Conservation (phyloP, 2,113 vertebrate genomes). For the Sylvietta virens region DNA sequence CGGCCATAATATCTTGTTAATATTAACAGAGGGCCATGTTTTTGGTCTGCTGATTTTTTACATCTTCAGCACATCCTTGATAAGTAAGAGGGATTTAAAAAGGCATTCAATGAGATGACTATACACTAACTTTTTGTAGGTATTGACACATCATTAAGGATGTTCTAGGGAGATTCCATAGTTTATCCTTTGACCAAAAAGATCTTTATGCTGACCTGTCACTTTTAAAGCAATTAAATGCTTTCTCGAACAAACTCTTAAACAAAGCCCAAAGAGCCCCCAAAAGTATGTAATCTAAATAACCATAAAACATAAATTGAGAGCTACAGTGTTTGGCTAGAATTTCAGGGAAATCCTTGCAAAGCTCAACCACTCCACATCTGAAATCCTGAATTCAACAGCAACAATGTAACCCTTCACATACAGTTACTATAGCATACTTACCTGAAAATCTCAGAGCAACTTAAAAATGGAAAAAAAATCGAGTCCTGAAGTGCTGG, state of each 20-base stretch:
- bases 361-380: not conserved
- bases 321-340: not conserved
- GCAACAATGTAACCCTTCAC: not conserved
- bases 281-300: not conserved
- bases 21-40: not conserved
- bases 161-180: not conserved
- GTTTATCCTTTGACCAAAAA: not conserved
- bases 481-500: not conserved
- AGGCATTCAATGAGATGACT: not conserved
- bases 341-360: constrained; percentile 1
- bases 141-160: not conserved
- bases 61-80: not conserved
- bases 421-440: not conserved
- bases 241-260: not conserved
- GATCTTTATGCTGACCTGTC: not conserved
- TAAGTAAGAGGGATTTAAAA: not conserved
- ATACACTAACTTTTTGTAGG: not conserved
- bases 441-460: not conserved
- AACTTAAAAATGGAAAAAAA: not conserved
- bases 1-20: constrained; percentile 20
- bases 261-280: not conserved
- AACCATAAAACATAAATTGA: not conserved
- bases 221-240: not conserved
- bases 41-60: constrained; percentile 15
- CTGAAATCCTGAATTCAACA: not conserved